Percentiles rank a stretch among this genome's conserved stretches.
These are phyloP conservation scores for Ancistrus triradiatus DNA, from an alignment of 2,113 vertebrate genomes.

Conservation along the genomic window DNA sequence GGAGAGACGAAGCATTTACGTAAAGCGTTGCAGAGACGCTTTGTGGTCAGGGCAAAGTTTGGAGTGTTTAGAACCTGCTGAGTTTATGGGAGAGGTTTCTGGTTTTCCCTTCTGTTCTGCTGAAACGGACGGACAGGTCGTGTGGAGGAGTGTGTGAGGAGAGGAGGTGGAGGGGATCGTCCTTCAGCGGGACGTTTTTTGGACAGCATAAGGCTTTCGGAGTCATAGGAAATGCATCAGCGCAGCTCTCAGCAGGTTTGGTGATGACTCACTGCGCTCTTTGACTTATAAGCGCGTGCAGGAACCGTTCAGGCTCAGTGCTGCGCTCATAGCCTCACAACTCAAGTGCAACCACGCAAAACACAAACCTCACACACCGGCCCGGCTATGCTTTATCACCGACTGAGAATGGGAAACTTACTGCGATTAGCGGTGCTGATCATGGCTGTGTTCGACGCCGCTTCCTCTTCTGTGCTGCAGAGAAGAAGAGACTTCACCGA, in stretches of 20 bases:
- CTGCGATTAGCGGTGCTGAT: constrained; percentile 41
- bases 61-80: too few species aligned
- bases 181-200: constrained; percentile 5
- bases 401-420: background rate
- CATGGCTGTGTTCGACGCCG: constrained; percentile 38
- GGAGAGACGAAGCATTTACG: constrained; percentile 10
- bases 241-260: constrained; percentile 39
- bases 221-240: constrained; percentile 60
- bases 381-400: constrained; percentile 12
- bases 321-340: background rate
- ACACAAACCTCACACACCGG: too few species aligned
- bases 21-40: background rate
- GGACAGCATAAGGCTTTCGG: background rate
- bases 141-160: constrained; percentile 9
- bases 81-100: background rate
- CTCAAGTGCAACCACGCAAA: background rate
- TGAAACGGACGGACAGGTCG: background rate
- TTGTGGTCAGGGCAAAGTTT: background rate
- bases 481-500: constrained; percentile 58
- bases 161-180: background rate
- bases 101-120: background rate
- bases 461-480: constrained; percentile 49
- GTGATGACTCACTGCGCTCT: constrained; percentile 54
- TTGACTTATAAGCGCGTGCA: constrained; percentile 51
- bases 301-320: constrained; percentile 15